A percentile compares a stretch with the other conserved stretches of the same genome.
phyloP scores from a whole-genome alignment of 2,113 vertebrate genomes.

The Gymnobelideus leadbeateri region DNA sequence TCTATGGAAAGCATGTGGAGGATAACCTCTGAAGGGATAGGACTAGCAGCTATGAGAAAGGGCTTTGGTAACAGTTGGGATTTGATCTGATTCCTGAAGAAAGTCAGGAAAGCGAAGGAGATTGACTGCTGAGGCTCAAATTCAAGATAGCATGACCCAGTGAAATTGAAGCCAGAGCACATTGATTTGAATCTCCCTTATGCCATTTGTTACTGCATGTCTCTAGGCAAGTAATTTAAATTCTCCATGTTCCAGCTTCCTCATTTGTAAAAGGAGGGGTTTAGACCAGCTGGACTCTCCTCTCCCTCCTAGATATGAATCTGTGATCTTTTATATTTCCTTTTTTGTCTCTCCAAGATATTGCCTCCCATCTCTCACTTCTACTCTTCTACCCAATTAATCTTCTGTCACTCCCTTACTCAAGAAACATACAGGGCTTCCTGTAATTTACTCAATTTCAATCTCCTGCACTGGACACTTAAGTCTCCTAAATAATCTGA shows the following conservation, averaged over 20 bases:
- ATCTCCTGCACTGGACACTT: neutral
- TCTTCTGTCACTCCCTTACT: neutral
- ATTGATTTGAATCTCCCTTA: neutral
- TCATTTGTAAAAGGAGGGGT: neutral
- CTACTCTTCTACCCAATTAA: neutral
- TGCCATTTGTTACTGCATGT: neutral
- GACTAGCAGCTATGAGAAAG: no score
- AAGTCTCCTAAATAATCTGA: neutral
- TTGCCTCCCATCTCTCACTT: neutral
- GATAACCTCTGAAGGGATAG: no score
- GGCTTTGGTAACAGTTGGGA: no score
- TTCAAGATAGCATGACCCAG: no score
- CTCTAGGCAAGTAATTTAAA: constrained; percentile 4
- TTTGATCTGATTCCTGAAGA: no score
- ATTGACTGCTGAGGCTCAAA: no score
- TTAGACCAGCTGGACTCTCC: no score
- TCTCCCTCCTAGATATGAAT: no score
- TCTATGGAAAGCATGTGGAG: no score
- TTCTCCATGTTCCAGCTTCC: neutral
- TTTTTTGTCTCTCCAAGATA: neutral
- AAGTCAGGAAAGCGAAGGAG: no score
- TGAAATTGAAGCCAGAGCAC: no score
- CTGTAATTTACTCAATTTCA: neutral
- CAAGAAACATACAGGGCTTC: neutral
- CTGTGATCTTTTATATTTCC: no score